A percentile compares a stretch with the other conserved stretches of the same genome.
phyloP scores from a whole-genome alignment of 2,113 vertebrate genomes.

The Pimephales promelas region DNA sequence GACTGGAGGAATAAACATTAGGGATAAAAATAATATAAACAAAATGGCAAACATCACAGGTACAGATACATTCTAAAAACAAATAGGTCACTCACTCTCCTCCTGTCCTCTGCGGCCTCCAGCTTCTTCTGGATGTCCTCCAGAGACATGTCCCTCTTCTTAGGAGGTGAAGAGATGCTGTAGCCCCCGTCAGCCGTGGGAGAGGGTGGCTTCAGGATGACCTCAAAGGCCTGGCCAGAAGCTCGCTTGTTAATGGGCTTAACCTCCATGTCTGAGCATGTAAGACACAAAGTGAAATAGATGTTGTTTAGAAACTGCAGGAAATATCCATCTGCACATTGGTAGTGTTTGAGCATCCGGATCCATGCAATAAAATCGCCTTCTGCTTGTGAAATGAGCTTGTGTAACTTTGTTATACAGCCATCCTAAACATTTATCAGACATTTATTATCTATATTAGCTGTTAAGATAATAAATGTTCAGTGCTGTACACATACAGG shows the following conservation, averaged over 20 bases:
- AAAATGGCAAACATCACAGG: background rate
- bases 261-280: constrained; percentile 86
- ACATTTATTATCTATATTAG: constrained; percentile 34
- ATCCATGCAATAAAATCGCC: constrained; percentile 4
- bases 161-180: constrained; percentile 81
- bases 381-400: background rate
- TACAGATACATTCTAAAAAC: background rate
- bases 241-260: constrained; percentile 89
- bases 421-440: constrained; percentile 15
- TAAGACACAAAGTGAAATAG: background rate
- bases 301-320: background rate
- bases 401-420: constrained; percentile 11
- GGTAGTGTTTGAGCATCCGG: background rate
- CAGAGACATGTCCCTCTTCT: constrained; percentile 87
- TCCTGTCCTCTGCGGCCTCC: constrained; percentile 87
- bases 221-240: constrained; percentile 89
- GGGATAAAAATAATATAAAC: too few relatives aligned
- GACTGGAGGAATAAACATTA: constrained; percentile 71
- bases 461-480: background rate
- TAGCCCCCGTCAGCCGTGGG: constrained; percentile 82
- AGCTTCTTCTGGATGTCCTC: constrained; percentile 87
- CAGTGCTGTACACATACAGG: background rate
- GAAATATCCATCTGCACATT: background rate
- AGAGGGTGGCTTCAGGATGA: constrained; percentile 87
- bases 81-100: constrained; percentile 78